These are phyloP conservation scores for Romanogobio albipinnatus DNA, from an alignment of 2,113 vertebrate genomes.

Conservation along the genomic window DNA sequence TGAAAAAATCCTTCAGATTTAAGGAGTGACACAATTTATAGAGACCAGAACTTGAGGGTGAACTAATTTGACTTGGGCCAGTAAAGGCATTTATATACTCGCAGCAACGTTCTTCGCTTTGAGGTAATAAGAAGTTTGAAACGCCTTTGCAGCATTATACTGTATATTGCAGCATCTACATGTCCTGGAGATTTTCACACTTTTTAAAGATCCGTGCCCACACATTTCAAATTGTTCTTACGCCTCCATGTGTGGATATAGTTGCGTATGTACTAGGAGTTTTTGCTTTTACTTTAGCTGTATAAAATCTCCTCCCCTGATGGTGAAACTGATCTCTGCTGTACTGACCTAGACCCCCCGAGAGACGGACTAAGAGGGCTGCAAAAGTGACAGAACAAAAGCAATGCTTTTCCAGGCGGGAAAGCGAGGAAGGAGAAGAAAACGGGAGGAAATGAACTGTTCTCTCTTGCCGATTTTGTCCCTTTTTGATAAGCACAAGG, in stretches of 20 bases:
- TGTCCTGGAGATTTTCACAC: not conserved
- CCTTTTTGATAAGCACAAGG: conserved; percentile 73
- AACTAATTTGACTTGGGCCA: not conserved
- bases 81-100: not conserved
- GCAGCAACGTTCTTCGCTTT: too few relatives aligned
- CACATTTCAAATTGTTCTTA: conserved; percentile 12
- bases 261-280: not conserved
- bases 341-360: conserved; percentile 12
- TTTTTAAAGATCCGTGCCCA: conserved; percentile 3
- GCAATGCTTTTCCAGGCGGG: conserved; percentile 46
- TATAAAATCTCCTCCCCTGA: conserved; percentile 2
- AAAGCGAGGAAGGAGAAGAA: conserved; percentile 32
- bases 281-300: conserved; percentile 15
- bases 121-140: too few relatives aligned
- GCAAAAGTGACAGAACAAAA: conserved; percentile 23
- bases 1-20: not conserved
- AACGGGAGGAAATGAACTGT: conserved; percentile 62
- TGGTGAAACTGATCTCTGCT: conserved; percentile 43
- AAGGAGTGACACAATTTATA: not conserved
- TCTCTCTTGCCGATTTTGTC: conserved; percentile 66
- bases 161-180: too few relatives aligned
- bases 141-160: too few relatives aligned
- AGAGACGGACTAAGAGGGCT: conserved; percentile 10
- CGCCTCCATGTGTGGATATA: not conserved
- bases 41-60: not conserved